Conservation (phyloP, 92 coral and sea anemone genomes). For the Chrysogorgia sp. region DNA sequence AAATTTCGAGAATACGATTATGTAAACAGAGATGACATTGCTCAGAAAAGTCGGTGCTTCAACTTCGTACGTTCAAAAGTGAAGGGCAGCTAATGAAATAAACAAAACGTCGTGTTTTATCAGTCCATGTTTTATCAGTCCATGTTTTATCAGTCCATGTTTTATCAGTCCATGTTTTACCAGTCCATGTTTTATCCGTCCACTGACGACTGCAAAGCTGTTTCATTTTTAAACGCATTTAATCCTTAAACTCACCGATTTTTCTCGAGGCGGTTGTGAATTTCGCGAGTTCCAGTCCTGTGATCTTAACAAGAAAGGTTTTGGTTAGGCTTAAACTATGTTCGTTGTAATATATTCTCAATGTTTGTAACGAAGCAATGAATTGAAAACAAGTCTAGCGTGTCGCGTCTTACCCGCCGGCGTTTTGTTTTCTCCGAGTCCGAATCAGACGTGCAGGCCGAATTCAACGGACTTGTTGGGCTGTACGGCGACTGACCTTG, state of each 20-base stretch:
- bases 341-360: too few species aligned
- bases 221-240: neutral
- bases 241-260: constrained; percentile 71
- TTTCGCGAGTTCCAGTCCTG: constrained; percentile 98
- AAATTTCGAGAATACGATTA: constrained; percentile 21
- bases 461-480: constrained; percentile 31
- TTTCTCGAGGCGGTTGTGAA: constrained; percentile 93
- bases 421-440: constrained; percentile 73
- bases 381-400: constrained; percentile 31
- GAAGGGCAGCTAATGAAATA: too few species aligned
- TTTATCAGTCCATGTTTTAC: too few species aligned
- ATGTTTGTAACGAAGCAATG: constrained; percentile 31
- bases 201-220: too few species aligned
- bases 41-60: too few species aligned
- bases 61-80: constrained; percentile 11
- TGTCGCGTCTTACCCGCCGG: constrained; percentile 99
- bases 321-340: neutral
- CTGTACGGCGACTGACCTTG: neutral
- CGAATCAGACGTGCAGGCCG: constrained; percentile 77
- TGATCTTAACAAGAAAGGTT: constrained; percentile 30
- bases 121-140: too few species aligned
- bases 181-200: too few species aligned
- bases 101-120: too few species aligned
- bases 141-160: too few species aligned
- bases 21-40: neutral